A percentile compares a stretch with the other conserved stretches of the same genome.
These are phyloP conservation scores for Chouioia cunea DNA, from an alignment of 2,888 invertebrate genomes.

Conservation along the genomic window DNA sequence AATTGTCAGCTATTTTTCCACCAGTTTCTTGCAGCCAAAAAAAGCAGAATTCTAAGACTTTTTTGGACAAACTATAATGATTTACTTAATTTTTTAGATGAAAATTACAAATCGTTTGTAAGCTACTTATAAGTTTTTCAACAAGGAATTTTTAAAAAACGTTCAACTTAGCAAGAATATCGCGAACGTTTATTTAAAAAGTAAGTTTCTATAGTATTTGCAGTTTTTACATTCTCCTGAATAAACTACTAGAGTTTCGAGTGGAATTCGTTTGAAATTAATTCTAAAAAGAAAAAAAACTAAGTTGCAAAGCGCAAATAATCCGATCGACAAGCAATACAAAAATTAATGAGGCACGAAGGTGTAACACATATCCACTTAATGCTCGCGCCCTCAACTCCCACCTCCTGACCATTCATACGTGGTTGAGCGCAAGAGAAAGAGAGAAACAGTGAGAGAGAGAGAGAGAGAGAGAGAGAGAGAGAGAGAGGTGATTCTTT, in stretches of 20 bases:
- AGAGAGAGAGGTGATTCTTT: conserved; percentile 40
- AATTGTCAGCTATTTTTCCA: neutral
- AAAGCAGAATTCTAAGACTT: too few species aligned
- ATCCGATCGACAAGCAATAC: conserved; percentile 14
- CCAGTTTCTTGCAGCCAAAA: neutral
- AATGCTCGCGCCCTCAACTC: conserved; percentile 31
- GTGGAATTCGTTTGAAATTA: too few species aligned
- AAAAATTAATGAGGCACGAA: neutral
- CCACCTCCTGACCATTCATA: conserved; percentile 42
- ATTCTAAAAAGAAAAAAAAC: neutral
- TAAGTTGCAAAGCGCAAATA: neutral
- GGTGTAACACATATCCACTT: conserved; percentile 19
- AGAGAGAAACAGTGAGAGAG: neutral
- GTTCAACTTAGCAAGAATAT: too few species aligned
- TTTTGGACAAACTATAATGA: too few species aligned
- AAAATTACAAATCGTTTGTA: too few species aligned
- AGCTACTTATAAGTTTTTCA: too few species aligned
- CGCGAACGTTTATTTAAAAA: too few species aligned
- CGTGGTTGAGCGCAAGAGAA: neutral
- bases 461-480: conserved; percentile 11
- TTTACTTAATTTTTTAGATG: neutral
- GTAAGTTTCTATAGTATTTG: too few species aligned
- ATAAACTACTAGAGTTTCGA: too few species aligned
- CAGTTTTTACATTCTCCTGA: too few species aligned
- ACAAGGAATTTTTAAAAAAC: too few species aligned